Conservation (phyloP, 2,888 invertebrate species). For the Agrotis puta region DNA sequence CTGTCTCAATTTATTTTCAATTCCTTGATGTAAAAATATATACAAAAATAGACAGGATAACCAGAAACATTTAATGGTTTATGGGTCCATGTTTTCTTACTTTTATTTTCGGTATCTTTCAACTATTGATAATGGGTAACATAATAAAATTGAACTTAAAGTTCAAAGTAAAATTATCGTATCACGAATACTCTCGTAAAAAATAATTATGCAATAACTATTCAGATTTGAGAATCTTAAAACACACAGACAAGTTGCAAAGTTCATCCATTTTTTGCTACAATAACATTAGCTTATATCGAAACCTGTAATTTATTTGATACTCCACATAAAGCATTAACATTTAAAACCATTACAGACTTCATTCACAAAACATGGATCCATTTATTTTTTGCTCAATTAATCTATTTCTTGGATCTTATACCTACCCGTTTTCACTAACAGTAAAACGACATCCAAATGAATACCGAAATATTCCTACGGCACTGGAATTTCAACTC, state of each 20-base stretch:
- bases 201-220: background rate
- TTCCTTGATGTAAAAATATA: too few relatives aligned
- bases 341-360: slow-evolving; percentile 19
- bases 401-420: slow-evolving; percentile 14
- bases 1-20: too few relatives aligned
- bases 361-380: slow-evolving; percentile 47
- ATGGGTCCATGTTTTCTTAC: background rate
- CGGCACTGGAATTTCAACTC: background rate
- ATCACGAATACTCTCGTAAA: background rate
- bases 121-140: too few relatives aligned
- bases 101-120: background rate
- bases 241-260: slow-evolving; percentile 1
- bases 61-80: background rate
- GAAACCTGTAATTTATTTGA: slow-evolving; percentile 50
- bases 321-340: slow-evolving; percentile 25
- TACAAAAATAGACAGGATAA: too few relatives aligned
- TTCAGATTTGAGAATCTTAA: slow-evolving; percentile 12
- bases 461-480: background rate
- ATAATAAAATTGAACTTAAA: background rate
- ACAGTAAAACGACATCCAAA: background rate
- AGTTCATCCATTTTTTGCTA: slow-evolving; percentile 32
- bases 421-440: background rate
- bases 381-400: slow-evolving; percentile 43
- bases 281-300: slow-evolving; percentile 41
- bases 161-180: background rate